phyloP scores from a whole-genome alignment of 2,888 invertebrate species.

The Metellina segmentata region DNA sequence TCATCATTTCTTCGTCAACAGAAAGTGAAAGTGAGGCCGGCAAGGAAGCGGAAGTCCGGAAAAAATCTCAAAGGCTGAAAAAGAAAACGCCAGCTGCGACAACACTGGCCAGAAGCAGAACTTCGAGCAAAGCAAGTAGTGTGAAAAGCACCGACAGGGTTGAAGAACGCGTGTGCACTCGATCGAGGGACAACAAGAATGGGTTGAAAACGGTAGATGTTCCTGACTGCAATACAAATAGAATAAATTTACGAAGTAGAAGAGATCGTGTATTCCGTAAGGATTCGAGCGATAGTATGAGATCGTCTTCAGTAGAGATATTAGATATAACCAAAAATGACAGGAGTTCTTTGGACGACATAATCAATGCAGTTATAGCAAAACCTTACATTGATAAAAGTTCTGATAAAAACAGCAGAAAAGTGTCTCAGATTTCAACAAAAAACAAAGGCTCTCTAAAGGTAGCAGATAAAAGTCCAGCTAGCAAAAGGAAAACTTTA shows the following conservation, averaged over 20 bases:
- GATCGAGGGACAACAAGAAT: background rate
- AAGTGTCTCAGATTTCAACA: background rate
- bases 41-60: slow-evolving; percentile 76
- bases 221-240: background rate
- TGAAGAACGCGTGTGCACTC: background rate
- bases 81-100: slow-evolving; percentile 60
- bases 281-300: background rate
- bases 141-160: background rate
- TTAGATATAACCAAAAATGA: slow-evolving; percentile 47
- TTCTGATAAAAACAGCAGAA: background rate
- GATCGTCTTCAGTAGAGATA: slow-evolving; percentile 45
- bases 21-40: slow-evolving; percentile 70
- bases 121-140: background rate
- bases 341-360: slow-evolving; percentile 15
- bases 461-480: background rate
- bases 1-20: slow-evolving; percentile 46
- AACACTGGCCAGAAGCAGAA: slow-evolving; percentile 1
- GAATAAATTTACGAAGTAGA: slow-evolving; percentile 42
- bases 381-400: background rate
- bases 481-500: background rate
- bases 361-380: background rate
- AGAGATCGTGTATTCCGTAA: slow-evolving; percentile 34
- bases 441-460: background rate
- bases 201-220: slow-evolving; percentile 22
- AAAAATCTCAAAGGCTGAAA: slow-evolving; percentile 68